Evolutionary conservation across 2,888 invertebrate genomes (phyloP), one percentile per base, ranked within the genome.

Genomic region (Ophioninae sp.): DNA sequence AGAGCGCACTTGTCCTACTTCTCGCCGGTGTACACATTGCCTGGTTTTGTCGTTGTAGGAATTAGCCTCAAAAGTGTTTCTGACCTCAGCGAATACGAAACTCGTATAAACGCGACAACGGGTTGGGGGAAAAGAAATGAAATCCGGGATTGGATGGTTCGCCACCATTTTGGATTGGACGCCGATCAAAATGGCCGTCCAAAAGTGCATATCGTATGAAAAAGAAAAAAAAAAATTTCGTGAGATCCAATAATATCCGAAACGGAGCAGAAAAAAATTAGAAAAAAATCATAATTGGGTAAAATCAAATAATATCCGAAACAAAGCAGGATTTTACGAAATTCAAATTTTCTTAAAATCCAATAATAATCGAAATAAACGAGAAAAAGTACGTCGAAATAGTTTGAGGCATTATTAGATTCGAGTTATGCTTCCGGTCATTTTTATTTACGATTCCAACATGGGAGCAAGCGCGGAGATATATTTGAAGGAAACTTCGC

Each of bases 1-100:
- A 72, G 72, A 61, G 61, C 30, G 30, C 39, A 21, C 72, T 72
- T 72, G 72, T 72, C 72, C 72, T 72, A 72, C 72, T 72, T 72
- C 61, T 72, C 72, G 61, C 39, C 41, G 72, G 39, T 72, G 72
- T 72, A 72, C 61, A 72, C 72, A 72, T 73, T 73, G 30, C 44
- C 73, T 73, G 62, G 73, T 62, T 73, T 62, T 41, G 62, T 62
- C 73, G 73, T 62, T 73, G 73, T 44, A 62, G 62, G 62, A 61
- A 73, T 73, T 73, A 73, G 62, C 73, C 61, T 62, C 41, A 21
- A 61, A 73, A 73, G 72, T 62, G 61, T 61, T 73, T 62, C 73
- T 72, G 72, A 72, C 57, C 72, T 61, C 72, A 72, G 41, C 57
- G 21, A 72, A 41, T 23, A 23, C 61, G 7, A 17, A 23, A 17